phyloP scores from a whole-genome alignment of 2,888 invertebrate genomes.

The Timema cristinae region DNA sequence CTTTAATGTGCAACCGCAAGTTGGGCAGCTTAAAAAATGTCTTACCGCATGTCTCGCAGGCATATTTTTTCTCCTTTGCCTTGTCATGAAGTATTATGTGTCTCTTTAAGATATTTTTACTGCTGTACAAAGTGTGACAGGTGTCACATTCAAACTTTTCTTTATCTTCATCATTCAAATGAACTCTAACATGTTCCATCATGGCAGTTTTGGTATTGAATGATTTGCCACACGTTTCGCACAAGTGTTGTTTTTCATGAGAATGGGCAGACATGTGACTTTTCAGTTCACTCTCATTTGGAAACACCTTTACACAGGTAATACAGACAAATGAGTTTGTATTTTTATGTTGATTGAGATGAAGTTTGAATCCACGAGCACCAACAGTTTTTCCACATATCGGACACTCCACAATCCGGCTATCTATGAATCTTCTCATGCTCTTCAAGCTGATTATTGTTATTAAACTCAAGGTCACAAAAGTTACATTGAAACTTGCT shows the following conservation, averaged over 20 bases:
- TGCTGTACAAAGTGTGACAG: conserved; percentile 7
- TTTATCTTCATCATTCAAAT: conserved; percentile 3
- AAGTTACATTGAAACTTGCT: background rate
- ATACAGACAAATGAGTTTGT: background rate
- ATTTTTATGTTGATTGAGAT: background rate
- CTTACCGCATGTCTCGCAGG: conserved; percentile 24
- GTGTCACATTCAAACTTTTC: conserved; percentile 3
- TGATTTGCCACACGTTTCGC: conserved; percentile 12
- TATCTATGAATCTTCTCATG: background rate
- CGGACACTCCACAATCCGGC: background rate
- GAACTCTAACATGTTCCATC: background rate
- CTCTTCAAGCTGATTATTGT: background rate
- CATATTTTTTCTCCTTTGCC: conserved; percentile 1
- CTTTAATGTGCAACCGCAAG: conserved; percentile 22
- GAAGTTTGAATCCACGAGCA: background rate
- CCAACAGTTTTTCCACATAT: background rate
- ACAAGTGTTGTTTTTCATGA: conserved; percentile 11
- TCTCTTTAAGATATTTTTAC: conserved; percentile 13
- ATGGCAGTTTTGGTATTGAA: conserved; percentile 5
- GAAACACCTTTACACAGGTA: conserved; percentile 12
- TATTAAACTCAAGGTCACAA: background rate
- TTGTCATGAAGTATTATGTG: conserved; percentile 1
- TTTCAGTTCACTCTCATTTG: conserved; percentile 4
- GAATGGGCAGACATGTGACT: conserved; percentile 9
- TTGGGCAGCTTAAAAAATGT: conserved; percentile 13